These are phyloP conservation scores for Pristis pectinata DNA, from an alignment of 2,797 vertebrate species.

Conservation along the genomic window DNA sequence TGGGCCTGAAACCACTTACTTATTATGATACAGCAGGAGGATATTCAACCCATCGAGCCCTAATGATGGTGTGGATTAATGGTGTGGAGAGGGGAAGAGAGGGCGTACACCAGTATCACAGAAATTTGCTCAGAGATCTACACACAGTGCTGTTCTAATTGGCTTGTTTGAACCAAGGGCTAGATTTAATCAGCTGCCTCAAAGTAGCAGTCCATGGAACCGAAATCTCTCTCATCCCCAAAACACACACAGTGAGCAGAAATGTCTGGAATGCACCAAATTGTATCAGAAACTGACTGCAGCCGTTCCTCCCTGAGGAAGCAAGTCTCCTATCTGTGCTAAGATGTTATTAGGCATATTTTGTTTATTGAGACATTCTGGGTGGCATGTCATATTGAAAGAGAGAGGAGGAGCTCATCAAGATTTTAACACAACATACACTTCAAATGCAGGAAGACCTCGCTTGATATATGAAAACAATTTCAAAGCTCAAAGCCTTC, in stretches of 20 bases:
- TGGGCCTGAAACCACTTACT: no score
- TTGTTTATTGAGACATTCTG: conserved; percentile 6
- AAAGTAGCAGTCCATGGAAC: no score
- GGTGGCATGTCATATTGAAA: not conserved
- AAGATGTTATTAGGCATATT: not conserved
- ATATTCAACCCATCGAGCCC: not conserved
- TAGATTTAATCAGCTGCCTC: not conserved
- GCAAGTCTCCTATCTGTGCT: not conserved
- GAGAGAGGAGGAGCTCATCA: not conserved
- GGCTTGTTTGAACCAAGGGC: not conserved
- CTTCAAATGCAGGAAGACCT: not conserved
- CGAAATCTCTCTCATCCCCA: not conserved
- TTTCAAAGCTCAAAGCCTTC: conserved; percentile 28
- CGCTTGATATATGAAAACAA: not conserved
- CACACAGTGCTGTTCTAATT: not conserved
- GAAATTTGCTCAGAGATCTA: not conserved
- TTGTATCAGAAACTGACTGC: not conserved
- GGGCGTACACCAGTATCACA: not conserved
- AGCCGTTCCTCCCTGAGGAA: not conserved
- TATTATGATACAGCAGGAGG: not conserved
- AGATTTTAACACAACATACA: not conserved
- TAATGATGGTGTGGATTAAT: no score
- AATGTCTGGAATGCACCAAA: not conserved
- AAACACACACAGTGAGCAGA: not conserved
- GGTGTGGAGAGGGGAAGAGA: not conserved